Percentiles rank a stretch among this genome's conserved stretches.
Evolutionary conservation across 1,140 invertebrate genomes (phyloP).

Genomic region (Amyelois transitella): DNA sequence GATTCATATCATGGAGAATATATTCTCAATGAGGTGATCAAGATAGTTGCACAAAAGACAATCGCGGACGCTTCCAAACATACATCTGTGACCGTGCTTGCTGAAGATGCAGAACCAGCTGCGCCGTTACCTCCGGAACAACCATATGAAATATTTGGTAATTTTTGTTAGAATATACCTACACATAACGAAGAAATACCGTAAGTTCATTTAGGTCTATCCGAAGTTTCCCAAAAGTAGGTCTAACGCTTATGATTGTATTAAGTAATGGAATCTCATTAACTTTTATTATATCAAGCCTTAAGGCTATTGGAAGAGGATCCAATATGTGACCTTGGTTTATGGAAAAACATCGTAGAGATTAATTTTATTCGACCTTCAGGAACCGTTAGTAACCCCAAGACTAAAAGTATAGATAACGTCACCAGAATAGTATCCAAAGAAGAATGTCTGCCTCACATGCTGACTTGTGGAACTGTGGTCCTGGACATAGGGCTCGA

Average conservation of each 20-base stretch:
- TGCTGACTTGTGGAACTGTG: constrained; percentile 60
- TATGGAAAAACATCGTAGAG: no score
- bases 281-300: no score
- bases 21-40: constrained; percentile 43
- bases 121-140: constrained; percentile 28
- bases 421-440: constrained; percentile 49
- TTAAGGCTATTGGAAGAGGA: no score
- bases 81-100: constrained; percentile 32
- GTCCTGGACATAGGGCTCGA: constrained; percentile 54
- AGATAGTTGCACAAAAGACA: constrained; percentile 40
- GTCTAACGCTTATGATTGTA: no score
- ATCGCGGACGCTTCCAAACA: constrained; percentile 18
- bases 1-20: constrained; percentile 58
- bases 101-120: constrained; percentile 32
- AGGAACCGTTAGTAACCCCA: constrained; percentile 51
- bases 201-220: no score
- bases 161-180: no score
- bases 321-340: no score
- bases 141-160: constrained; percentile 58
- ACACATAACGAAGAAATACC: no score
- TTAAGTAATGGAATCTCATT: no score
- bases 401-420: constrained; percentile 42
- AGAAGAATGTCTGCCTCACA: constrained; percentile 39
- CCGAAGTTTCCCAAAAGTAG: no score
- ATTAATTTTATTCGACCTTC: no score